Percentiles rank a stretch among this genome's conserved stretches.
These are phyloP conservation scores for Riparia riparia DNA, from an alignment of 2,113 vertebrate genomes.

Conservation along the genomic window DNA sequence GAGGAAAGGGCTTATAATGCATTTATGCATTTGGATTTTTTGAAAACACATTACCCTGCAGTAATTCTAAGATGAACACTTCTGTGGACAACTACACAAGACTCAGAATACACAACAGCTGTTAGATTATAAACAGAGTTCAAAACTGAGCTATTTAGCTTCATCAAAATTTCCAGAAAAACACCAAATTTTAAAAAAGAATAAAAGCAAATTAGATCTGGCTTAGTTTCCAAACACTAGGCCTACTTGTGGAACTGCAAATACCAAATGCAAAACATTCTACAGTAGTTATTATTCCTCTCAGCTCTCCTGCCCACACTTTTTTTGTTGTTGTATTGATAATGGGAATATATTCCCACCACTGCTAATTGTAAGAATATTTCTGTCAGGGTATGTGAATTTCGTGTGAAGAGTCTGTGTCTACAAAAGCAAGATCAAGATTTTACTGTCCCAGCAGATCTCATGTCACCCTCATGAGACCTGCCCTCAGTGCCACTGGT, in stretches of 20 bases:
- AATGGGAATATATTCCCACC: background rate
- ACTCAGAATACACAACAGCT: background rate
- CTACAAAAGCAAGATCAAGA: background rate
- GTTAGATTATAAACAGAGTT: background rate
- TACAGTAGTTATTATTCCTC: background rate
- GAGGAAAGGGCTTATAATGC: background rate
- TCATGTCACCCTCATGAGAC: accelerated
- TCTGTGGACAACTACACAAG: background rate
- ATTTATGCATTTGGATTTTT: background rate
- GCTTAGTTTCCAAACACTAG: background rate
- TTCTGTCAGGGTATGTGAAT: background rate
- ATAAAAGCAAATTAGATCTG: background rate
- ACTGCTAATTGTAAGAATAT: background rate
- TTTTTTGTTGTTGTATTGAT: background rate
- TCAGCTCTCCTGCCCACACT: background rate
- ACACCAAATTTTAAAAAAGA: background rate
- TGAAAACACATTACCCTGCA: background rate
- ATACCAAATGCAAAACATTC: background rate
- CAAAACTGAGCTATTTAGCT: background rate
- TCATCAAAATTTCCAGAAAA: background rate
- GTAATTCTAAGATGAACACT: background rate
- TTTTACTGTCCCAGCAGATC: background rate
- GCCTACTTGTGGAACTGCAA: background rate
- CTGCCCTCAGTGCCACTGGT: background rate
- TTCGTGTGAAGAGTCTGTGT: background rate